Evolutionary conservation across 2,888 invertebrate genomes (phyloP), one percentile per base, ranked within the genome.

Genomic region (Dynastes maya): DNA sequence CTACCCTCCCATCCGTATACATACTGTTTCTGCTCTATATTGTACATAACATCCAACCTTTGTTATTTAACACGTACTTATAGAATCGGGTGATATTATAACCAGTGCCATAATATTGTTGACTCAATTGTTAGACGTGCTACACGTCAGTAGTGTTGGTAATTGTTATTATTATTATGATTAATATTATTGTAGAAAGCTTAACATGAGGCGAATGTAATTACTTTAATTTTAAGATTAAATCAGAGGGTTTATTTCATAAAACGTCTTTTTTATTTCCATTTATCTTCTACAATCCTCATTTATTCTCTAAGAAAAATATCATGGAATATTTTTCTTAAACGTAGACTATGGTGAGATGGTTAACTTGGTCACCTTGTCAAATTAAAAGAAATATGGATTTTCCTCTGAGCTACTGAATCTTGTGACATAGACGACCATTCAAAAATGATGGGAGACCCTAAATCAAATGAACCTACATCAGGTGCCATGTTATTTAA

Each of bases 31-130:
- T 81, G 79, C 77, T 82, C 78, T 81, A 55, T 71, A 81, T 75
- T 84, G 84, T 84, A 84, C 81, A 84, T 84, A 84, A 84, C 83
- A 85, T 85, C 84, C 84, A 86, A 84, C 85, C 86, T 86, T 87
- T 88, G 88, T 88, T 88, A 88, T 86, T 87, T 83, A 87, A 87
- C 85, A 88, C 87, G 83, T 85, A 89, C 87, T 88, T 88, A 88
- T 88, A 89, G 89, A 89, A 88, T 88, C 89, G 88, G 89, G 89
- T 89, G 89, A 89, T 89, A 89, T 89, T 89, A 85, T 89, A 89
- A 89, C 88, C 89, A 89, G 89, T 89, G 89, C 89, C 89, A 89
- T 88, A 88, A 88, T 88, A 89, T 88, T 89, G 88, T 89, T 89
- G 87, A 89, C 88, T 89, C 86, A 87, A 88, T 88, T 89, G 88